Base-by-base conservation (phyloP, 2,888 invertebrate genomes). In the Orthosia incerta region DNA sequence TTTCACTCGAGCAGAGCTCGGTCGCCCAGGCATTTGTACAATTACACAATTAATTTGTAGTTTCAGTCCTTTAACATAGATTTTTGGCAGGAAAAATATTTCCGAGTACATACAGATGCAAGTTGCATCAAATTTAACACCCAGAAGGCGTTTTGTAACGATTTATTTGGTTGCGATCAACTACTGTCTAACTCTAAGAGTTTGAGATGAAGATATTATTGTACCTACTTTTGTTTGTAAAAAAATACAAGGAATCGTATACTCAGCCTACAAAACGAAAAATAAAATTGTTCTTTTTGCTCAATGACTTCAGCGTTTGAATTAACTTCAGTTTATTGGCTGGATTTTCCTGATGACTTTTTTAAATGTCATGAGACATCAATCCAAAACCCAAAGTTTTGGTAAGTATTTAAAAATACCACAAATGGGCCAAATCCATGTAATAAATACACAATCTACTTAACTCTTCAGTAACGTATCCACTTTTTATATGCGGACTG, bases 151-250 rank as follows among this genome's bases (percentile, higher is more conserved):
- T 56, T 26, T 13, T 13, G 45, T 55, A 61, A 55, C 60, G 48
- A 60, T 67, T 61, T 76, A 75, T 75, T 67, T 50, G 20, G 48
- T 50, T 50, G 39, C 16, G 45, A 56, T 55, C 39, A 59, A 48
- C 63, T 26, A 74, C 46, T n/a, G 46, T 48, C 65, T 74, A 23
- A 59, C 31, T 48, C 65, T 74, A 23, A 59, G 39, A 59, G 75
- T 53, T 64, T 46, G 16, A 46, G 64, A 45, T 59, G 11, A 51
- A 74, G 31, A 63, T 53, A 74, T 74, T 51, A 31, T 13, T 59
- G 9, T 15, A 23, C 1, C 11, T 50, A 31, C 16, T 53, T 23
- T 31, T 46, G 56, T 46, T 59, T 31, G 7, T 31, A 31, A 31
- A 31, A 31, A 31, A 7, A 31, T 7, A 31, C 31, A 31, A 7